Conservation (phyloP, 2,888 invertebrate species). For the Caenorhabditis imperialis region DNA sequence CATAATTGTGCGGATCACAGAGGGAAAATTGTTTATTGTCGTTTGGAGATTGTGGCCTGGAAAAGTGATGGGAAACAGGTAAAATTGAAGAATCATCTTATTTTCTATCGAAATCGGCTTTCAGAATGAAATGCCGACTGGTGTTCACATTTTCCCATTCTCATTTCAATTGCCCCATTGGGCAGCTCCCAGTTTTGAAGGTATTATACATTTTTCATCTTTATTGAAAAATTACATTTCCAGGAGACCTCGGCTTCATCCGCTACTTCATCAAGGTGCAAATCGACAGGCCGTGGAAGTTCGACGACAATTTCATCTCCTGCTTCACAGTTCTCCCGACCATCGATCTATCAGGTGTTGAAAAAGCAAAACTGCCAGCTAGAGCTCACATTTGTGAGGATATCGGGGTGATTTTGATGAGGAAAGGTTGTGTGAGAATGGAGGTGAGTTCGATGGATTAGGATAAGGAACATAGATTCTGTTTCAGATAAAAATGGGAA, state of each 20-base stretch:
- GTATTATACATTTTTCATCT: conserved; percentile 17
- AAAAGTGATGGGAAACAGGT: conserved; percentile 38
- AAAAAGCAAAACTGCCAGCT: conserved; percentile 18
- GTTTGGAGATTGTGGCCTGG: conserved; percentile 32
- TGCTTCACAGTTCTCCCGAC: conserved; percentile 38
- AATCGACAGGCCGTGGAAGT: conserved; percentile 55
- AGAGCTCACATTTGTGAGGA: conserved; percentile 36
- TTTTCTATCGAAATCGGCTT: not conserved
- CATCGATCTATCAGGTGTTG: conserved; percentile 34
- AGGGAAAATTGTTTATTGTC: conserved; percentile 43
- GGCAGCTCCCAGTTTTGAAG: conserved; percentile 52
- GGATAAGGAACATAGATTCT: not conserved
- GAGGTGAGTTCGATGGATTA: conserved; percentile 13
- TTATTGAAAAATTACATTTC: not conserved
- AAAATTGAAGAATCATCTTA: not conserved
- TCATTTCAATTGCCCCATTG: conserved; percentile 41
- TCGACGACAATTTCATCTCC: conserved; percentile 47
- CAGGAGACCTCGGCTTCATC: conserved; percentile 49
- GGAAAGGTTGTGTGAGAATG: conserved; percentile 31
- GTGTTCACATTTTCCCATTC: conserved; percentile 36
- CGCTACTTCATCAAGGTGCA: conserved; percentile 46
- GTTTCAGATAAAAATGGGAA: conserved; percentile 19
- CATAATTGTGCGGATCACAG: conserved; percentile 52
- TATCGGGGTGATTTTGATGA: conserved; percentile 23
- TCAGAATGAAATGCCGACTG: conserved; percentile 43